Evolutionary conservation across 2,113 vertebrate genomes (phyloP).

Genomic region (Planiliza haematocheilus): DNA sequence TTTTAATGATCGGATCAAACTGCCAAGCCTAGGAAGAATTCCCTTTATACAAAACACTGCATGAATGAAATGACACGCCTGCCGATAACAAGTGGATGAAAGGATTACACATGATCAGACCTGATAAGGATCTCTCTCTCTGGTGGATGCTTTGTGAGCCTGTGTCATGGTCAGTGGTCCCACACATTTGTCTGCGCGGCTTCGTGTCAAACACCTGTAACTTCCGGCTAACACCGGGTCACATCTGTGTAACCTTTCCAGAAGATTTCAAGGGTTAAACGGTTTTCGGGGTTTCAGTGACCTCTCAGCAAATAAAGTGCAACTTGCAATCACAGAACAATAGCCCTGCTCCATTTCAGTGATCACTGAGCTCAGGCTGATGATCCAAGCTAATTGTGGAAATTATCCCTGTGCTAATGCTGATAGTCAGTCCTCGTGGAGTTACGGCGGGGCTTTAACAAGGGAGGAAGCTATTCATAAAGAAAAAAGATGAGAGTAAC

Average conservation of each 20-base stretch:
- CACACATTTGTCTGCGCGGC: background rate
- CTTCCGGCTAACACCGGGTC: background rate
- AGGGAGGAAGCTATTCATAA: slow-evolving; percentile 28
- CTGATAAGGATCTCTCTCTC: slow-evolving; percentile 11
- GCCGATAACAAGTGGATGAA: background rate
- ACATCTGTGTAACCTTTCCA: background rate
- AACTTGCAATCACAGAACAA: background rate
- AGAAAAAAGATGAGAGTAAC: slow-evolving; percentile 35
- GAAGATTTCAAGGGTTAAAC: slow-evolving; percentile 1
- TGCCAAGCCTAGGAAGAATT: no score
- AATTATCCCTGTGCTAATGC: slow-evolving; percentile 49
- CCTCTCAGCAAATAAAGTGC: no score
- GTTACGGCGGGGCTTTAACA: slow-evolving; percentile 19
- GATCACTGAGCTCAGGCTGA: slow-evolving; percentile 17
- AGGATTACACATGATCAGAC: slow-evolving; percentile 21
- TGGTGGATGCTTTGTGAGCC: slow-evolving; percentile 1
- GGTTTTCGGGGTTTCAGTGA: no score
- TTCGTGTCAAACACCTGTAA: background rate
- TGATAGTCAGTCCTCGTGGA: slow-evolving; percentile 25
- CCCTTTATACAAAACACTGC: background rate
- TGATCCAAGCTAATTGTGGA: slow-evolving; percentile 56
- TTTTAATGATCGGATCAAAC: background rate
- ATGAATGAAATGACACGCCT: background rate
- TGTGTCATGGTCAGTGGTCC: slow-evolving; percentile 27
- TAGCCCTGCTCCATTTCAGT: slow-evolving; percentile 15